These are phyloP conservation scores for Lutraria rhynchaena DNA, from an alignment of 1,140 invertebrate genomes.

Conservation along the genomic window DNA sequence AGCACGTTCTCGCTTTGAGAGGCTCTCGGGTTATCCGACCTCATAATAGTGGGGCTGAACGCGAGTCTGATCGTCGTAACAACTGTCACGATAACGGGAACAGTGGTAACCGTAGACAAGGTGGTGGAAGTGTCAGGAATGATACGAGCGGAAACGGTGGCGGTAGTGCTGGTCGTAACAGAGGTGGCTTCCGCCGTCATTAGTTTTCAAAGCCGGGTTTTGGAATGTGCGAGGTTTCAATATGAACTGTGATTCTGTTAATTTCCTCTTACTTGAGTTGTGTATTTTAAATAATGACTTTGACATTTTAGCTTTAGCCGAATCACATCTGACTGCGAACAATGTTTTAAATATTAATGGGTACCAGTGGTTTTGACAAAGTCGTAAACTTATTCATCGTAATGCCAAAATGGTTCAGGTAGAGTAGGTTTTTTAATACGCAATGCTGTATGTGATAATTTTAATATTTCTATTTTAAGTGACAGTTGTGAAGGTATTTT, in stretches of 20 bases:
- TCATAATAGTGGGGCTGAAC: too few species aligned
- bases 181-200: background rate
- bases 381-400: slow-evolving; percentile 31
- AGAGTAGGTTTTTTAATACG: slow-evolving; percentile 46
- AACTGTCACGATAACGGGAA: too few species aligned
- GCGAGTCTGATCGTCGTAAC: too few species aligned
- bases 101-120: background rate
- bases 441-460: slow-evolving; percentile 30
- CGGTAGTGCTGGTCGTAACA: background rate
- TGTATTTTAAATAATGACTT: slow-evolving; percentile 28
- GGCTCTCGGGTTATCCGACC: too few species aligned
- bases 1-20: too few species aligned
- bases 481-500: slow-evolving; percentile 64
- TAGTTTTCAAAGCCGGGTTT: slow-evolving; percentile 16
- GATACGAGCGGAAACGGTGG: background rate
- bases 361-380: slow-evolving; percentile 48
- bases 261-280: background rate
- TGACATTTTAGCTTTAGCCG: slow-evolving; percentile 41
- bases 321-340: slow-evolving; percentile 18
- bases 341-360: slow-evolving; percentile 16
- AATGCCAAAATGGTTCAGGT: slow-evolving; percentile 37
- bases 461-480: slow-evolving; percentile 58
- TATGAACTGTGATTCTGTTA: slow-evolving; percentile 23
- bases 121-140: background rate
- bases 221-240: slow-evolving; percentile 6